phyloP scores from a whole-genome alignment of 2,113 vertebrate species.

The Clupea harengus region DNA sequence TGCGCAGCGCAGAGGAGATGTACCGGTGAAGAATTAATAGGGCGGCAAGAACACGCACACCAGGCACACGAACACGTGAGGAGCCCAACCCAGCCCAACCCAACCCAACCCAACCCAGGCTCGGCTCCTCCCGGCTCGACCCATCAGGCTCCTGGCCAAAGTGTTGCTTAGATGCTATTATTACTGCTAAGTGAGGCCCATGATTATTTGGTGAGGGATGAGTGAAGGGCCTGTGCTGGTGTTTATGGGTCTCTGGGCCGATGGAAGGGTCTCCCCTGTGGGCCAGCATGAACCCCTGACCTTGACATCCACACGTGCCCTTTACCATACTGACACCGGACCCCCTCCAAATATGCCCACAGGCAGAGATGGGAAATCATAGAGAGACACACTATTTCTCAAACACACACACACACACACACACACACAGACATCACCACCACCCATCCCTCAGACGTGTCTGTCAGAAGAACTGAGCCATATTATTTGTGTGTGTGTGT shows the following conservation, averaged over 20 bases:
- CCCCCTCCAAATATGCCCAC: background rate
- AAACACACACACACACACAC: background rate
- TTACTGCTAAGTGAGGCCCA: background rate
- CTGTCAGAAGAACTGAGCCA: background rate
- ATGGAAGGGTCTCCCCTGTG: background rate
- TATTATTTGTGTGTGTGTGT: background rate
- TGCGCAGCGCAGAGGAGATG: constrained; percentile 29
- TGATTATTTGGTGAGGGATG: background rate
- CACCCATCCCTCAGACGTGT: background rate
- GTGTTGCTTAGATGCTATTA: background rate
- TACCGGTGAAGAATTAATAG: constrained; percentile 33
- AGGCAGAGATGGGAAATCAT: background rate
- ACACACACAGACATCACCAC: background rate
- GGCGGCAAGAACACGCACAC: background rate
- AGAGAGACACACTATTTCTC: background rate
- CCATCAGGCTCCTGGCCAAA: too few species aligned
- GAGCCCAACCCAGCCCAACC: too few species aligned
- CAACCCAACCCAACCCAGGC: too few species aligned
- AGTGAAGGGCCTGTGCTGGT: background rate
- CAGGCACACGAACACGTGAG: too few species aligned
- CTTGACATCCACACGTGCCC: background rate
- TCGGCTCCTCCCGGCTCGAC: too few species aligned
- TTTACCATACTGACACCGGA: background rate
- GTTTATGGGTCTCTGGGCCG: background rate
- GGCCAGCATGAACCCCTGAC: background rate